Evolutionary conservation across 1,140 invertebrate species (phyloP).

Genomic region (Octopus bimaculoides): DNA sequence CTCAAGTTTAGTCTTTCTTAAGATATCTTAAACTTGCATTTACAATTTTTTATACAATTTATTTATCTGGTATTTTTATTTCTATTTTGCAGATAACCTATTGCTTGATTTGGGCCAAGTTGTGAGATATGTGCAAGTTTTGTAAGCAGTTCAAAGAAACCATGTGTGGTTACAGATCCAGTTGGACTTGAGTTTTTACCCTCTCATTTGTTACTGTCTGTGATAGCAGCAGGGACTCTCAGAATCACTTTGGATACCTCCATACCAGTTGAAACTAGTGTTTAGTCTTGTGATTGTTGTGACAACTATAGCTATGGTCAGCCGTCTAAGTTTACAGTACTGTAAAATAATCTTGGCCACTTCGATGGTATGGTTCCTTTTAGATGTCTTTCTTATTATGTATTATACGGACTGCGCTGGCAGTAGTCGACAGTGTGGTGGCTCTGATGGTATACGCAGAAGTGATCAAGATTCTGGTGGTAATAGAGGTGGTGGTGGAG

Average conservation of each 20-base stretch:
- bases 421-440: conserved; percentile 17
- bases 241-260: background rate
- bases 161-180: background rate
- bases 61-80: too few relatives aligned
- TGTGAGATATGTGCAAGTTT: background rate
- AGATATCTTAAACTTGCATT: too few relatives aligned
- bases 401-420: conserved; percentile 81
- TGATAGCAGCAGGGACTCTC: background rate
- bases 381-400: conserved; percentile 87
- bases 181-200: background rate
- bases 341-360: conserved; percentile 92
- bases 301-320: conserved; percentile 39
- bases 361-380: conserved; percentile 91
- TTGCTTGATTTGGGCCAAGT: background rate
- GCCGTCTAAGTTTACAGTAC: conserved; percentile 47
- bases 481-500: conserved; percentile 28
- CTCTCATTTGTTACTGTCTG: background rate
- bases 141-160: conserved; percentile 1
- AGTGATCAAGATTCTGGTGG: conserved; percentile 6
- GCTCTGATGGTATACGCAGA: conserved; percentile 4
- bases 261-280: background rate
- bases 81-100: too few relatives aligned
- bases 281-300: background rate
- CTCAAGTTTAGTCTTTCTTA: too few relatives aligned
- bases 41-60: too few relatives aligned